Evolutionary conservation across 2,888 invertebrate species (phyloP), one percentile per base, ranked within the genome.

Genomic region (Synergus gifuensis): DNA sequence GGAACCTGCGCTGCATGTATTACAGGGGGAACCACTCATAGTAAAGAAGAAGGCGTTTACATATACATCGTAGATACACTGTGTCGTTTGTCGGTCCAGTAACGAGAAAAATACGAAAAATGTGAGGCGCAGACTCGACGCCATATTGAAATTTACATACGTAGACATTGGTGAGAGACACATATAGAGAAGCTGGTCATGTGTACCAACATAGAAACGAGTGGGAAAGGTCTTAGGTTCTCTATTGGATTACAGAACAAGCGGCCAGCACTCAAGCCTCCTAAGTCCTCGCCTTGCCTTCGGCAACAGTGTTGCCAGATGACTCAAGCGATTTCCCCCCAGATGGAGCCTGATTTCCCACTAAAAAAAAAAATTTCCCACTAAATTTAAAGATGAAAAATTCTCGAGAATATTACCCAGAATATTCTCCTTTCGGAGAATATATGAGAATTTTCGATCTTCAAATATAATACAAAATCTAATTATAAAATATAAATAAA

Each of bases 191-290:
- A 76, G 79, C 78, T 49, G 76, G 82, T 49, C 79, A 76, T 79
- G 82, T 83, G 81, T 84, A 85, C 82, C 84, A 87, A 83, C 80
- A 84, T 86, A 78, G 84, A 69, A 64, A 46, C 83, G 83, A 80
- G 73, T 81, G 83, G 82, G 83, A 83, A 88, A 86, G 88, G 88
- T 88, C 88, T 88, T 87, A 85, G 86, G 88, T 85, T 87, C 87
- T 87, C 89, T 87, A 88, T 88, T 88, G 89, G 88, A 88, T 88
- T 88, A 88, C 84, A 87, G 88, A 89, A 88, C 88, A 88, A 88
- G 87, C 89, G 87, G 86, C 85, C 85, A 87, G 88, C 89, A 88
- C 88, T 88, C 88, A 88, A 88, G 85, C 85, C 84, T 85, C 84
- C 84, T 81, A 85, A 85, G 83, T 83, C 85, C 83, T 84, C 85